Evolutionary conservation across 2,797 vertebrate genomes (phyloP), one percentile per base, ranked within the genome.

Genomic region (Sebastes kiyomatsui): DNA sequence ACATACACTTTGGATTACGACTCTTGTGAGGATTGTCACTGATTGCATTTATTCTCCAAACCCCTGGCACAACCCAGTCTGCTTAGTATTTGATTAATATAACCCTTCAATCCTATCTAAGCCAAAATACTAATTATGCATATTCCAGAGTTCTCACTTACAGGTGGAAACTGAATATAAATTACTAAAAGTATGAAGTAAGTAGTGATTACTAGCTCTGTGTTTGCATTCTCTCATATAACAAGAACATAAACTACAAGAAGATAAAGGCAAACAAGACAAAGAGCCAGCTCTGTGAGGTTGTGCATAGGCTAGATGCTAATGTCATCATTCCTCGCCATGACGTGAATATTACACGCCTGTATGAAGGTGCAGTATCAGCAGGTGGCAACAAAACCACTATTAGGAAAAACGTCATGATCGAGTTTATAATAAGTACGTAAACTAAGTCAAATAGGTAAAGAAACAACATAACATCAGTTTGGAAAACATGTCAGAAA

Each of bases 1-100:
- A 58, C 27, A 71, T 22, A 59, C 70, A 74, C 56, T 38, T 42
- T 46, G 54, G 33, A 46, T 46, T 68, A 49, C 18, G 9, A 11
- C 27, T 6, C 20, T 32, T 74, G 30, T 35, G 56, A 60, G 33
- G 28, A 66, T n/a, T 62, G 22, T 65, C 27, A 27, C 18, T 22
- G 30, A 61, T 64, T 78, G 64, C 1, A 18, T 68, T 74, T 38
- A 60, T 54, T 33, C 32, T 14, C 7, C 60, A 14, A 42, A 42
- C 4, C 14, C 14, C 4, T 5, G 25, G 12, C 49, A 56, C 20
- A 62, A 56, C 1, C 13, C 8, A 32, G 14, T 73, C 28, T 20
- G 30, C 35, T 25, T 6, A 30, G 30, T 52, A 54, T 28, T 33
- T 7, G 30, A 73, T 23, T 22, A n/a, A 27, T 8, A 9, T 52